A percentile compares a stretch with the other conserved stretches of the same genome.
Evolutionary conservation across 2,888 invertebrate genomes (phyloP).

Genomic region (Achlya flavicornis): DNA sequence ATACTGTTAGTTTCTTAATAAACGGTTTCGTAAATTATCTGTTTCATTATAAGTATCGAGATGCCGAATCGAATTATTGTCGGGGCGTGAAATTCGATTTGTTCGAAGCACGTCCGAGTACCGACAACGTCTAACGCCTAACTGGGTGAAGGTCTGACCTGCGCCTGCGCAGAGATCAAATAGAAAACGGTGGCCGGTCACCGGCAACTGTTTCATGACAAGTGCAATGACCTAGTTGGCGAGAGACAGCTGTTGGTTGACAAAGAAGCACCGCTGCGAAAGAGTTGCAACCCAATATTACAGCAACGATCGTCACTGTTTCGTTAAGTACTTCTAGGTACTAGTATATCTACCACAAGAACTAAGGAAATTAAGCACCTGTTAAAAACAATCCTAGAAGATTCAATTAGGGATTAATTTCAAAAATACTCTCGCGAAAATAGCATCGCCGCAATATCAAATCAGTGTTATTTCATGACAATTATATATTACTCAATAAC

Average conservation of each 20-base stretch:
- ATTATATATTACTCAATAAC: conserved; percentile 4
- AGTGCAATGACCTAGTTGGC: conserved; percentile 59
- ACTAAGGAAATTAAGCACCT: background rate
- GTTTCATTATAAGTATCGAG: conserved; percentile 65
- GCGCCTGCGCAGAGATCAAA: conserved; percentile 37
- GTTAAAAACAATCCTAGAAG: background rate
- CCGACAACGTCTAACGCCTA: conserved; percentile 51
- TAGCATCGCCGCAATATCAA: background rate
- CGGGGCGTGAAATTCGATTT: conserved; percentile 70
- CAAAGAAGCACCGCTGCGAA: background rate
- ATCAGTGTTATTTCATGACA: background rate
- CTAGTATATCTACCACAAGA: background rate
- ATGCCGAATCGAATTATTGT: conserved; percentile 47
- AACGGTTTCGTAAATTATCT: conserved; percentile 72
- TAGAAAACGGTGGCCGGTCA: conserved; percentile 49
- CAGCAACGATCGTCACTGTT: background rate
- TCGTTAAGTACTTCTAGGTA: background rate
- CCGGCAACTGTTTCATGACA: conserved; percentile 36
- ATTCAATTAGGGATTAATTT: background rate
- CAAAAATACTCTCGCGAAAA: background rate
- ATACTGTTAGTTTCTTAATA: conserved; percentile 76
- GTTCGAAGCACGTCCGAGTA: conserved; percentile 49
- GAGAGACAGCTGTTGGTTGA: conserved; percentile 11
- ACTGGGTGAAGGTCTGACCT: conserved; percentile 71
- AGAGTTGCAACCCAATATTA: background rate